Base-by-base conservation (phyloP, 1,140 invertebrate genomes). In the Galendromus occidentalis region DNA sequence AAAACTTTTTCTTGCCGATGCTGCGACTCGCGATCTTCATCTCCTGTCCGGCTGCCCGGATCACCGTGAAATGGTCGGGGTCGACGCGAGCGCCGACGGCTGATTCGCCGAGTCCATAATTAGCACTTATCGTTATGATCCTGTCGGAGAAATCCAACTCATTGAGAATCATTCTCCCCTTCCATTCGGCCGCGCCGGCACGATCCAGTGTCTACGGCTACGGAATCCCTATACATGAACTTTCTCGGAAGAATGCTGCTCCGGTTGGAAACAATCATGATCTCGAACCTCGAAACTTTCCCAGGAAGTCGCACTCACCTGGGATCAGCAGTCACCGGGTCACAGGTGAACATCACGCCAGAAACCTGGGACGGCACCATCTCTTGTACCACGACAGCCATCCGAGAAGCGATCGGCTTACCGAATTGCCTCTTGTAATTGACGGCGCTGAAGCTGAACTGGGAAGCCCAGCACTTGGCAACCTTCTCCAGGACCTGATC, bases 331-430 rank as follows among this genome's bases (percentile, higher is more conserved):
- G 79, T 81, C 0, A 80, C 78, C 0, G 87, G 86, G 74, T 89
- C 82, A 45, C 80, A 77, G 0, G 86, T 87, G 73, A 90, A 90
- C 73, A 89, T 74, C 0, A 90, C 86, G 12, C 87, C 86, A 29
- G 87, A 84, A 1, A 79, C 75, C 47, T 83, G 80, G 6, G 86
- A 78, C 18, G 77, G 69, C n/a, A 87, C 82, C 82, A 90, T 83
- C 70, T 80, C 78, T 73, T 91, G 87, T 7, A 90, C 77, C n/a
- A 87, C 85, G 17, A 90, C 86, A 0, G 80, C 86, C 79, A 88
- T 86, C 18, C 79, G 76, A 6, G 80, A 77, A 42, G 78, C 74
- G 44, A 86, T 75, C 12, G 77, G 74, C 71, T 86, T 80, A 0
- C 85, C 85, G 70, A 82, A 79, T 69, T 83, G 81, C 28, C 80